These are phyloP conservation scores for Notolepis coatsorum DNA, from an alignment of 2,797 vertebrate species.

Conservation along the genomic window DNA sequence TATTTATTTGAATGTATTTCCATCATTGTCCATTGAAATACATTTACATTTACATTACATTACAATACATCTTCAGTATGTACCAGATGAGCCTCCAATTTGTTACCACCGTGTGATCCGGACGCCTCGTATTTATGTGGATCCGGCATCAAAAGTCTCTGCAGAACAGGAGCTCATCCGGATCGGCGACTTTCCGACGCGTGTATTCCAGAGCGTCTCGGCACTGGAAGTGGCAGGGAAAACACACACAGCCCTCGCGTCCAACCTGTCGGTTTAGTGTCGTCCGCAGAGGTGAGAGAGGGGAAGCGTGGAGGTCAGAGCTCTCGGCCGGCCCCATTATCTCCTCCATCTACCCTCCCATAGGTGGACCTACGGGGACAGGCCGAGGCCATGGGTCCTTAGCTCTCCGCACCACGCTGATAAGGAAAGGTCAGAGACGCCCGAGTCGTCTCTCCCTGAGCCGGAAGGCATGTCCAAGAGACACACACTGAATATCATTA, in stretches of 20 bases:
- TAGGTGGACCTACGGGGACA: constrained; percentile 72
- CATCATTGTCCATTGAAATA: no score
- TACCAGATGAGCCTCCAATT: no score
- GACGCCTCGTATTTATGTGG: no score
- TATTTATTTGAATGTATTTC: no score
- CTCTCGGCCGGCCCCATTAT: constrained; percentile 78
- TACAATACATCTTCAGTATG: no score
- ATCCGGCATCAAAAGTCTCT: no score
- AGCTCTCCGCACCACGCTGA: constrained; percentile 71
- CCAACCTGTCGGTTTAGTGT: constrained; percentile 47
- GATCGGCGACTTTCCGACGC: no score
- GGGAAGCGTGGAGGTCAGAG: constrained; percentile 75
- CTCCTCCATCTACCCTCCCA: constrained; percentile 68
- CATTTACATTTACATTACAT: no score
- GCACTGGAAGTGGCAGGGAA: no score
- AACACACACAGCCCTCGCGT: constrained; percentile 27
- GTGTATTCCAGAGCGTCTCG: not conserved
- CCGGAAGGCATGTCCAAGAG: constrained; percentile 60
- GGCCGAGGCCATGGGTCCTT: constrained; percentile 77
- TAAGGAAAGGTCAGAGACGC: constrained; percentile 81
- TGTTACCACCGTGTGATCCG: no score
- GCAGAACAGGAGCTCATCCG: no score
- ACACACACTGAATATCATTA: not conserved
- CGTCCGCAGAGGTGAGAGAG: constrained; percentile 57
- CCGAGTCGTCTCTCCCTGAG: constrained; percentile 66